A percentile compares a stretch with the other conserved stretches of the same genome.
Evolutionary conservation across 2,888 invertebrate genomes (phyloP).

Genomic region (Phortica okadai): DNA sequence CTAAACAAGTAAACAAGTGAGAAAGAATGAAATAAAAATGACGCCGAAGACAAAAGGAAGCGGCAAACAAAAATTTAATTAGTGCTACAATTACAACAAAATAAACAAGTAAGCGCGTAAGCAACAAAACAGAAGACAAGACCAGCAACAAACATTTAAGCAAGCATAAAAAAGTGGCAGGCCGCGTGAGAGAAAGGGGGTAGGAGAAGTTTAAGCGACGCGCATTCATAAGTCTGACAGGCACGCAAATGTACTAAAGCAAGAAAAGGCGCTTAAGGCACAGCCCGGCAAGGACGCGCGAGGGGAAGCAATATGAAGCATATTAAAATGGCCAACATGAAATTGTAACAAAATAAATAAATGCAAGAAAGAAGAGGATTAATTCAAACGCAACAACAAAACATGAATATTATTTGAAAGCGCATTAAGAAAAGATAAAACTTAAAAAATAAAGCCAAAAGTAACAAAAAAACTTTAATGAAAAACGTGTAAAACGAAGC

Average conservation of each 20-base stretch:
- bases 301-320: not conserved
- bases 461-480: not conserved
- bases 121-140: not conserved
- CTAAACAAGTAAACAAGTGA: not conserved
- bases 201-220: not conserved
- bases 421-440: no score
- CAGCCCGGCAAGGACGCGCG: not conserved
- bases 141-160: not conserved
- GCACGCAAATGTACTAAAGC: conserved; percentile 6
- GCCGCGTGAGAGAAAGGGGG: not conserved
- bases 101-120: not conserved
- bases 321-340: not conserved
- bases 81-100: conserved; percentile 21
- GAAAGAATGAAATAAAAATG: not conserved
- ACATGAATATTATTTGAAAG: no score
- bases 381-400: not conserved
- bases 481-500: not conserved
- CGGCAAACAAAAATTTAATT: conserved; percentile 17
- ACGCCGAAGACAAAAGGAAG: not conserved
- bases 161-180: not conserved
- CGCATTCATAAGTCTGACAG: not conserved
- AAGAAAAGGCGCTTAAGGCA: conserved; percentile 1
- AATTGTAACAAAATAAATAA: not conserved
- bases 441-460: no score
- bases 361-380: not conserved